A percentile compares a stretch with the other conserved stretches of the same genome.
Evolutionary conservation across 2,797 vertebrate genomes (phyloP).

Genomic region (Amphiprion clarkii): DNA sequence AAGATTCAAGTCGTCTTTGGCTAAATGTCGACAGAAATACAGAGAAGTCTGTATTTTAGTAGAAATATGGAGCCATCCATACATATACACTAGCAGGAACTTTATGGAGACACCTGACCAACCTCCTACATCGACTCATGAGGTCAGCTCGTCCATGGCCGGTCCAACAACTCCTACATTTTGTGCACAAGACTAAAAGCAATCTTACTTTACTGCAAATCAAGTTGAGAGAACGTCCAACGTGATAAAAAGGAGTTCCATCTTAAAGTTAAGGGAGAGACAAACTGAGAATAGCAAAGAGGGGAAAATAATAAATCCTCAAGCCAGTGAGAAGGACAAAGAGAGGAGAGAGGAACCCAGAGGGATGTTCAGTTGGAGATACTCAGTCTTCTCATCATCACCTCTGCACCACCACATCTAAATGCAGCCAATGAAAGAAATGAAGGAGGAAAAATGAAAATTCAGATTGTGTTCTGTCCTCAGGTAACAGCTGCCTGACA

Average conservation of each 20-base stretch:
- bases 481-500: conserved; percentile 45
- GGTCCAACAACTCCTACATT: neutral
- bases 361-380: conserved; percentile 27
- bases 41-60: too few relatives aligned
- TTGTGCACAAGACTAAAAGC: conserved; percentile 1
- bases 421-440: conserved; percentile 23
- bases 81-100: too few relatives aligned
- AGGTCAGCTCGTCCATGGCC: too few relatives aligned
- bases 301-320: conserved; percentile 38
- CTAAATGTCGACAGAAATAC: too few relatives aligned
- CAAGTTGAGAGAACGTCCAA: neutral
- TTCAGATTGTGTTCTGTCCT: conserved; percentile 20
- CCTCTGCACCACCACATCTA: conserved; percentile 35
- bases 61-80: too few relatives aligned
- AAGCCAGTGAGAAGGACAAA: conserved; percentile 39
- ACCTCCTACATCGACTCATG: too few relatives aligned
- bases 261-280: conserved; percentile 13
- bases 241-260: conserved; percentile 7
- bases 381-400: conserved; percentile 43
- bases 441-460: neutral
- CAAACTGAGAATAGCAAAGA: conserved; percentile 17
- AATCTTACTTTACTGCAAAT: conserved; percentile 16
- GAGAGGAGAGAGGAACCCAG: conserved; percentile 27
- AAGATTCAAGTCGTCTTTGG: too few relatives aligned
- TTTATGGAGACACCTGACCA: too few relatives aligned